phyloP scores from a whole-genome alignment of 1,140 invertebrate species.

The Stegodyphus mimosarum region DNA sequence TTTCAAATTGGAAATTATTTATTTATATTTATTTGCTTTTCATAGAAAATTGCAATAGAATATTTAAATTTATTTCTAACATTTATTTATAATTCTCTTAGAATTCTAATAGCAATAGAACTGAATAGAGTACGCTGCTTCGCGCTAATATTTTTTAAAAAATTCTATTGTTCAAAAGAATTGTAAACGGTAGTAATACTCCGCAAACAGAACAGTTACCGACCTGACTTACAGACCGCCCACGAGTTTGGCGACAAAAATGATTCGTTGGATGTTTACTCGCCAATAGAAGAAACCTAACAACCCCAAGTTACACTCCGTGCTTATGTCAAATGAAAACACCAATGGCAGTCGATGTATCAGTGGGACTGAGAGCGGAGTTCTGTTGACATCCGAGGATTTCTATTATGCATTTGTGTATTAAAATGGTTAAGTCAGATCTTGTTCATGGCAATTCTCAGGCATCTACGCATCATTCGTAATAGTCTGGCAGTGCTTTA shows the following conservation, averaged over 20 bases:
- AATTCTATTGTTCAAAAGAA: background rate
- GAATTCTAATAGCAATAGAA: background rate
- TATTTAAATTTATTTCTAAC: too few species aligned
- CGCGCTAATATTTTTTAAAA: background rate
- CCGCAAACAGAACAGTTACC: background rate
- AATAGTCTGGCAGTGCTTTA: background rate
- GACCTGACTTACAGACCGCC: background rate
- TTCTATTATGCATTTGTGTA: background rate
- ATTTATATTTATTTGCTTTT: too few species aligned
- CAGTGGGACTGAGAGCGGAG: background rate
- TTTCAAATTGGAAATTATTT: too few species aligned
- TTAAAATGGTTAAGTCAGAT: background rate
- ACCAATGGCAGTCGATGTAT: background rate
- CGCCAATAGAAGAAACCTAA: slow-evolving; percentile 25
- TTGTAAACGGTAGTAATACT: background rate
- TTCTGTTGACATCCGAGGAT: background rate
- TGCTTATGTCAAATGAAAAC: slow-evolving; percentile 50
- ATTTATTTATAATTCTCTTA: background rate
- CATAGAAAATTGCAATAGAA: too few species aligned
- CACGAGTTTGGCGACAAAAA: background rate
- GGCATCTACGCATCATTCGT: background rate
- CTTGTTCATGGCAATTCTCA: background rate
- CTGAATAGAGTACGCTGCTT: background rate
- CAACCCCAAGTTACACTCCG: slow-evolving; percentile 45
- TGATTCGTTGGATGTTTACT: background rate